Evolutionary conservation across 2,113 vertebrate species (phyloP), one percentile per base, ranked within the genome.

Genomic region (Platysternon megacephalum): DNA sequence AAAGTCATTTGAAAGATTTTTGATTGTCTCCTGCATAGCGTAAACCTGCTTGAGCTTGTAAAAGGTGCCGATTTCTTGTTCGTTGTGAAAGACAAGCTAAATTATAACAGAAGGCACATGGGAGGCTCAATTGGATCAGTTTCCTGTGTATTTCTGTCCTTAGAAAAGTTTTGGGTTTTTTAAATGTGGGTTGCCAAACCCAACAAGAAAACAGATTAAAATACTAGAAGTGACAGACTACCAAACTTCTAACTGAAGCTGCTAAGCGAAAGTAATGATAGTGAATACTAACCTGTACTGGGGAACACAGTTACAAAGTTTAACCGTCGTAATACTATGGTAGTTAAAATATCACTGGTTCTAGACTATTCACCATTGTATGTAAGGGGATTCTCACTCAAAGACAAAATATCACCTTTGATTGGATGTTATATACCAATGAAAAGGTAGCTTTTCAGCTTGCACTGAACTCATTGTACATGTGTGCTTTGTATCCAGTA

Each of bases 1-100:
- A 96, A 98, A 97, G 97, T 98, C 97, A 94, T 96, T 96, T 82
- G 91, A 94, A 96, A 97, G 97, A 97, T 96, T 97, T 97, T 58
- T 35, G 32, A 88, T 95, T 93, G 89, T 61, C 65, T 96, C 61
- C 61, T 85, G 94, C 93, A 95, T 88, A 90, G n/a, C 29, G 91
- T 97, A 93, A 78, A 78, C 26, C 39, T 83, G 87, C 35, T 87
- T 12, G 76, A 94, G 92, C 87, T 97, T 90, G 32, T 21, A 86
- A 93, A 93, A 95, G 76, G 76, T 93, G 87, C 82, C 94, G 91
- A 44, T 95, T 95, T 94, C 42, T 53, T 51, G 48, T 93, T 92
- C 91, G 82, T 88, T 94, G 44, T 90, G 92, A 91, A 97, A 95
- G 93, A 78, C 91, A 95, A 87, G 83, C 82, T 48, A 39, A 85